A percentile compares a stretch with the other conserved stretches of the same genome.
Conservation (phyloP, 2,888 invertebrate species). For the Folsomia manolachei region DNA sequence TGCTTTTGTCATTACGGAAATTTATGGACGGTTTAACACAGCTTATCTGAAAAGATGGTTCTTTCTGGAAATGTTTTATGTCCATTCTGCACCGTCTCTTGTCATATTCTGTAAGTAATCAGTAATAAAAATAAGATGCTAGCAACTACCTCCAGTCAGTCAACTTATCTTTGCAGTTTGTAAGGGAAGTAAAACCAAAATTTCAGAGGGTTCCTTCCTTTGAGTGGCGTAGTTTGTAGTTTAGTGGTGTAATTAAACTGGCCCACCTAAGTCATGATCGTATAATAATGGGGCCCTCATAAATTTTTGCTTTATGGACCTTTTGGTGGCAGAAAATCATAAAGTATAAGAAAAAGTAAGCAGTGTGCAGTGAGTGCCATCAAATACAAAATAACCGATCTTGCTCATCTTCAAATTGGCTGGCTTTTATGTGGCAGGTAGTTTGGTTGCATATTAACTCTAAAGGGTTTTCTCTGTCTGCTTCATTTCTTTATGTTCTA, state of each 20-base stretch:
- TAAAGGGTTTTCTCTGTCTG: not conserved
- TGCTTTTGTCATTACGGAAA: no score
- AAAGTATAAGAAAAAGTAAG: no score
- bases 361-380: not conserved
- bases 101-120: not conserved
- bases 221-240: not conserved
- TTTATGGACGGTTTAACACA: no score
- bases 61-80: not conserved
- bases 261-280: constrained; percentile 38
- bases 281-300: constrained; percentile 40
- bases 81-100: not conserved
- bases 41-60: no score
- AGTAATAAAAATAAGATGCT: not conserved
- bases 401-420: not conserved
- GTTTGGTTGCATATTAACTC: not conserved
- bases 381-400: constrained; percentile 1
- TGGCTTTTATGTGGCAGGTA: constrained; percentile 12
- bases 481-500: not conserved
- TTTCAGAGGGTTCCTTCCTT: not conserved
- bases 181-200: not conserved
- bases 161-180: no score
- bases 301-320: constrained; percentile 42
- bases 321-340: constrained; percentile 42
- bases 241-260: constrained; percentile 34
- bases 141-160: not conserved